Evolutionary conservation across 2,888 invertebrate genomes (phyloP).

Genomic region (Agrochola circellaris): DNA sequence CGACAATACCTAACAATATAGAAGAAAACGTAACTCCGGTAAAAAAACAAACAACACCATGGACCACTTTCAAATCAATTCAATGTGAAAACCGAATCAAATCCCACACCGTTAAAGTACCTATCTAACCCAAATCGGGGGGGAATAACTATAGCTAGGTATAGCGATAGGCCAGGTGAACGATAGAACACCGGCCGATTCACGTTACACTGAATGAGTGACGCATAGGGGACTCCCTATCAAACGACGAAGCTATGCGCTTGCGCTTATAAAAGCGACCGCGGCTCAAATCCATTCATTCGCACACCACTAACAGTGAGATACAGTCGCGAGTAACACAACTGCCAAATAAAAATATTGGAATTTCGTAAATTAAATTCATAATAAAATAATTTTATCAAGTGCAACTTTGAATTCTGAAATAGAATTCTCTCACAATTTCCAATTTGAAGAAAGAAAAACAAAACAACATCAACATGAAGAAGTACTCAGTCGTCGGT

Average conservation of each 20-base stretch:
- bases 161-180: conserved; percentile 46
- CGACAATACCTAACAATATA: neutral
- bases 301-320: conserved; percentile 58
- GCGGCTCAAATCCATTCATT: conserved; percentile 60
- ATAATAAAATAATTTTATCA: conserved; percentile 31
- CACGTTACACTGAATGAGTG: conserved; percentile 71
- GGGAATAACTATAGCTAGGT: conserved; percentile 54
- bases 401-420: conserved; percentile 30
- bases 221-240: conserved; percentile 77
- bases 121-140: conserved; percentile 8
- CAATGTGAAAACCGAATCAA: neutral
- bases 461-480: conserved; percentile 76
- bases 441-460: conserved; percentile 40
- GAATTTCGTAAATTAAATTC: conserved; percentile 38
- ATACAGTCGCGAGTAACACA: conserved; percentile 39
- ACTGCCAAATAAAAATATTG: conserved; percentile 20
- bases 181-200: conserved; percentile 46
- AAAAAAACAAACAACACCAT: neutral
- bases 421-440: conserved; percentile 40
- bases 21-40: neutral
- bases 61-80: conserved; percentile 11
- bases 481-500: conserved; percentile 86
- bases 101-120: conserved; percentile 19
- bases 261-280: conserved; percentile 66
- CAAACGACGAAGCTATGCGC: conserved; percentile 67